Conservation (phyloP, 30 jellyfish, hydroid and myxozoan genomes). For the Hydractinia symbiolongicarpus region DNA sequence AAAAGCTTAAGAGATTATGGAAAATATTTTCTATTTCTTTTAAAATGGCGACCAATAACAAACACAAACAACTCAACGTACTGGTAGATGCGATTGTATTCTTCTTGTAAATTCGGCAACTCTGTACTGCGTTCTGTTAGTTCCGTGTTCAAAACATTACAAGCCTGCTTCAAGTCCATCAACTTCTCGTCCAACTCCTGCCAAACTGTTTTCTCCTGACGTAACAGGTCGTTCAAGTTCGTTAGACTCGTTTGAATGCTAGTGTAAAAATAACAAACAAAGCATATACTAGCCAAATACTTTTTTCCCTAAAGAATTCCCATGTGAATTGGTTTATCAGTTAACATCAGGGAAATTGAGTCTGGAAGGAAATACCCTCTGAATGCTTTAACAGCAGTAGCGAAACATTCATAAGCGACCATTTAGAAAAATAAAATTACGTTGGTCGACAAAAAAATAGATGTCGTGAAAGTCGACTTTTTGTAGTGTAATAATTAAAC, state of each 20-base stretch:
- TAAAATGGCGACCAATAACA: too few species aligned
- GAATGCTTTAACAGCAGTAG: not conserved
- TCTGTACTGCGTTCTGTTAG: constrained; percentile 37
- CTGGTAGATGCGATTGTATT: constrained; percentile 21
- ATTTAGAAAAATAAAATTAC: not conserved
- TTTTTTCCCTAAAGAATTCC: too few species aligned
- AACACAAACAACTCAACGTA: not conserved
- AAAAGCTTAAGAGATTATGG: too few species aligned
- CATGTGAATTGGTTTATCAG: too few species aligned
- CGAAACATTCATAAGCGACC: not conserved
- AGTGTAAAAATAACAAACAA: not conserved
- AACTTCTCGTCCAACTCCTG: constrained; percentile 20
- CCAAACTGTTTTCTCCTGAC: constrained; percentile 26
- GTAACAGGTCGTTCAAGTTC: constrained; percentile 9
- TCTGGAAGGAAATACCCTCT: not conserved
- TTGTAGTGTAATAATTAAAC: too few species aligned
- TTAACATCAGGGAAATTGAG: not conserved
- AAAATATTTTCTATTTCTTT: too few species aligned
- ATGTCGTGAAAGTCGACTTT: too few species aligned
- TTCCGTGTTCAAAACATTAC: constrained; percentile 16
- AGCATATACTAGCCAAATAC: too few species aligned
- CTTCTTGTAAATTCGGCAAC: constrained; percentile 30
- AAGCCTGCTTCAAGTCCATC: constrained; percentile 21
- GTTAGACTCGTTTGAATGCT: constrained; percentile 15
- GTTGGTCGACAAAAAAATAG: not conserved